A percentile compares a stretch with the other conserved stretches of the same genome.
Evolutionary conservation across 2,113 vertebrate genomes (phyloP).

Genomic region (Syngnathus typhle): DNA sequence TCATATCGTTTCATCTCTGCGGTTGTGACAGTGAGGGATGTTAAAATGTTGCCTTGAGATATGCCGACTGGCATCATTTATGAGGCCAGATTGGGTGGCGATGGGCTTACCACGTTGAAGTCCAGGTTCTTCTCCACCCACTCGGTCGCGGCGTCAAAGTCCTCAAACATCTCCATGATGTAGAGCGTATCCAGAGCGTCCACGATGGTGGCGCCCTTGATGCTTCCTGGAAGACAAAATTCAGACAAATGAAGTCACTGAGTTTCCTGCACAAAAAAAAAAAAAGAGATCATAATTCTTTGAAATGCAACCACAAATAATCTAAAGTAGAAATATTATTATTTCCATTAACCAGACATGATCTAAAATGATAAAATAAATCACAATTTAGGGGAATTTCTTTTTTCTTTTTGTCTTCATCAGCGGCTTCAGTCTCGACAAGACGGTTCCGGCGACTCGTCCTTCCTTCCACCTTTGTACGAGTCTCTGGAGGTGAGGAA

Average conservation of each 20-base stretch:
- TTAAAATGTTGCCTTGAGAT: too few species aligned
- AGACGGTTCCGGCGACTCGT: not conserved
- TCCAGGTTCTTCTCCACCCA: conserved; percentile 94
- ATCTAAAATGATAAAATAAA: too few species aligned
- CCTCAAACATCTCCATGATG: conserved; percentile 95
- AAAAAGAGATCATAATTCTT: not conserved
- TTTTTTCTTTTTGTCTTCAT: too few species aligned
- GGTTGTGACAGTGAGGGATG: too few species aligned
- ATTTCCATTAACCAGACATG: too few species aligned
- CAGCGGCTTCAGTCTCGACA: not conserved
- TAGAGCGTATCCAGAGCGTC: conserved; percentile 91
- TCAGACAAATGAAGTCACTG: not conserved
- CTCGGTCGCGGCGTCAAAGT: conserved; percentile 86
- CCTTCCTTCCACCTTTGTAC: conserved; percentile 32
- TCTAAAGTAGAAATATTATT: not conserved
- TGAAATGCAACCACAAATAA: not conserved
- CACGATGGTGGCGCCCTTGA: conserved; percentile 93
- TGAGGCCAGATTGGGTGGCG: too few species aligned
- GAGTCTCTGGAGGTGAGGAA: conserved; percentile 28
- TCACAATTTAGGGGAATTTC: not conserved
- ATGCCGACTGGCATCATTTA: too few species aligned
- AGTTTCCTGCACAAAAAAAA: not conserved
- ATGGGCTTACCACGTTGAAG: conserved; percentile 87
- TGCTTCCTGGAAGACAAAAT: conserved; percentile 48
- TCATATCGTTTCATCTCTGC: too few species aligned